phyloP scores from a whole-genome alignment of 2,797 vertebrate genomes.

The Acanthopagrus latus region DNA sequence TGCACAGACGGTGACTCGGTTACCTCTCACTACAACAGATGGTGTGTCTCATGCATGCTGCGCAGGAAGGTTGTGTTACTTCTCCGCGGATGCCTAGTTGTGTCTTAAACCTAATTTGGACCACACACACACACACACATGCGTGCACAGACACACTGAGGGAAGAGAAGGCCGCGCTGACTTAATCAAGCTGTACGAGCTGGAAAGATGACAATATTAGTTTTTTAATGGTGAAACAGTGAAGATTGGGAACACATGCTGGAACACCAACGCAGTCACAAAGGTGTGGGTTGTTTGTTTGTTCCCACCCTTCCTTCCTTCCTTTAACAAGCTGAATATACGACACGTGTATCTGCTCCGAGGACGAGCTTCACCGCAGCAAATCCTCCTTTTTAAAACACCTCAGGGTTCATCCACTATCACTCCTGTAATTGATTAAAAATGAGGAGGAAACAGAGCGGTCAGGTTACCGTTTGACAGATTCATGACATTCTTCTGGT shows the following conservation, averaged over 20 bases:
- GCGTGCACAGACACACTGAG: constrained; percentile 26
- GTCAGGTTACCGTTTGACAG: constrained; percentile 62
- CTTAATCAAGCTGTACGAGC: constrained; percentile 42
- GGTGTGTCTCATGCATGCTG: constrained; percentile 72
- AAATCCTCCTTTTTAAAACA: constrained; percentile 12
- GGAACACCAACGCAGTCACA: constrained; percentile 3
- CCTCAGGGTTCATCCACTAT: constrained; percentile 53
- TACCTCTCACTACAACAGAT: constrained; percentile 80
- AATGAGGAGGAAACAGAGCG: constrained; percentile 53
- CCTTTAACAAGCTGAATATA: constrained; percentile 25
- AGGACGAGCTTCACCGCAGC: background rate
- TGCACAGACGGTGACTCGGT: constrained; percentile 74
- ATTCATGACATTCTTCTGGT: constrained; percentile 52
- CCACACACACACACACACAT: constrained; percentile 43
- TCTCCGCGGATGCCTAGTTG: constrained; percentile 61
- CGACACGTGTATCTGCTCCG: constrained; percentile 22
- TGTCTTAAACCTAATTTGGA: constrained; percentile 74
- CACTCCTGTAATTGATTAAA: constrained; percentile 66
- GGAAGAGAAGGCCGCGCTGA: constrained; percentile 14
- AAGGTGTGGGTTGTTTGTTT: constrained; percentile 25
- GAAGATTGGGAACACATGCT: constrained; percentile 32
- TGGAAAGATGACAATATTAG: constrained; percentile 27
- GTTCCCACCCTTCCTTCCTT: constrained; percentile 5
- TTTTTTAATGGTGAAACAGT: constrained; percentile 16
- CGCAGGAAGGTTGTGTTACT: constrained; percentile 76